phyloP scores from a whole-genome alignment of 2,113 vertebrate species.

The Camelus bactrianus region DNA sequence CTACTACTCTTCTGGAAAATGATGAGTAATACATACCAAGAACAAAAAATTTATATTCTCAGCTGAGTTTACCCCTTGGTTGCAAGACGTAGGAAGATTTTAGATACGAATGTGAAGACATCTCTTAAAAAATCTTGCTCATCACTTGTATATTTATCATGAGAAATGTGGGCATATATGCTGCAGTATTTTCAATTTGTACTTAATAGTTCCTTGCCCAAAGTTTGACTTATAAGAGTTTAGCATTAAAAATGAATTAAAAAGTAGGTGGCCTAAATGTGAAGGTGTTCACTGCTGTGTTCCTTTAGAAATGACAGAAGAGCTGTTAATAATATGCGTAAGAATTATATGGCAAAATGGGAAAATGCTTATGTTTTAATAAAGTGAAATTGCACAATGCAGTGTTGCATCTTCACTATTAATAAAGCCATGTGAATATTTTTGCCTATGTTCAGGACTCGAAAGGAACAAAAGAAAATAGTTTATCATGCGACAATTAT shows the following conservation, averaged over 20 bases:
- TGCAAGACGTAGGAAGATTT: background rate
- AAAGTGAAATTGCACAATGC: background rate
- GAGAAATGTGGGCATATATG: background rate
- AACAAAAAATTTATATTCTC: background rate
- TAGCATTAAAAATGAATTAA: background rate
- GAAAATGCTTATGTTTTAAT: background rate
- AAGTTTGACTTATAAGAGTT: background rate
- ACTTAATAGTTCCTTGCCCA: background rate
- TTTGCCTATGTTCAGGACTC: background rate
- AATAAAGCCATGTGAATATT: background rate
- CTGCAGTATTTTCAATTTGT: background rate
- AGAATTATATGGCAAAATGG: background rate
- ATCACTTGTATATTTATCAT: background rate
- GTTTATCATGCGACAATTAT: slow-evolving; percentile 38
- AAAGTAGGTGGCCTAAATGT: background rate
- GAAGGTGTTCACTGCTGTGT: background rate
- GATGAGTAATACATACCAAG: background rate
- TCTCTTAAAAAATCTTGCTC: background rate
- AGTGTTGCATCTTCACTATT: background rate
- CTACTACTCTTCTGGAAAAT: background rate
- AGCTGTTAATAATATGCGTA: background rate
- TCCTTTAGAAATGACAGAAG: slow-evolving; percentile 29
- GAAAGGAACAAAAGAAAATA: slow-evolving; percentile 27
- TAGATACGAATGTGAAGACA: background rate
- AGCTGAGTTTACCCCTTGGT: background rate